Evolutionary conservation across 2,113 vertebrate genomes (phyloP).

Genomic region (Pitta sordida): DNA sequence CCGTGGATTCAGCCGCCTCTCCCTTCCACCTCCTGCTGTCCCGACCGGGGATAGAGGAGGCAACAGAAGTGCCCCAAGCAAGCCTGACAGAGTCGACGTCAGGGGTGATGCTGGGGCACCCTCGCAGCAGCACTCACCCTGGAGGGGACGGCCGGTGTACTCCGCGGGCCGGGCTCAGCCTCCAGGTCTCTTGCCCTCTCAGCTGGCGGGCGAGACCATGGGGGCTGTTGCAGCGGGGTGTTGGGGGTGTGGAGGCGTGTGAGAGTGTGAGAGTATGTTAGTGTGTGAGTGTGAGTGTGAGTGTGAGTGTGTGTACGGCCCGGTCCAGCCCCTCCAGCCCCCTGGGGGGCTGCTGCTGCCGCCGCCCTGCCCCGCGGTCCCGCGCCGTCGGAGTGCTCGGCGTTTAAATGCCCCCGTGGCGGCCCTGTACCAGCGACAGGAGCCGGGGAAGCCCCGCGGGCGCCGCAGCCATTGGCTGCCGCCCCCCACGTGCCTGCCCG

Average conservation of each 20-base stretch:
- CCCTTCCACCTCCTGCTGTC: no score
- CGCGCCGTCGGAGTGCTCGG: constrained; percentile 83
- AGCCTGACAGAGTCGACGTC: neutral
- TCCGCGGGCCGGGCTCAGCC: neutral
- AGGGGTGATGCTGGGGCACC: neutral
- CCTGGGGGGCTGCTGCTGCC: neutral
- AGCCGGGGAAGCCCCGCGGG: constrained; percentile 82
- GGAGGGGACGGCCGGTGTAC: neutral
- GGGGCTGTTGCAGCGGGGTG: no score
- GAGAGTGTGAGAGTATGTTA: neutral
- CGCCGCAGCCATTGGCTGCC: constrained; percentile 84
- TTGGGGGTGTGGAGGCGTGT: no score
- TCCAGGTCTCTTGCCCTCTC: neutral
- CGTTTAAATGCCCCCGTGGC: constrained; percentile 94
- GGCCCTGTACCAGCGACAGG: constrained; percentile 85
- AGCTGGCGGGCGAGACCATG: neutral
- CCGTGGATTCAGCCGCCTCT: neutral
- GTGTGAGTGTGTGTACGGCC: neutral
- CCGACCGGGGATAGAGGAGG: rapidly evolving
- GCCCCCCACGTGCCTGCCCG: constrained; percentile 66
- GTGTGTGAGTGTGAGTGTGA: neutral
- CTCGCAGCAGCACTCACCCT: constrained; percentile 6
- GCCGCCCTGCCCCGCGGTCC: constrained; percentile 54
- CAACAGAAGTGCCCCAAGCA: neutral
- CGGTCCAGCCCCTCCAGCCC: neutral